A percentile compares a stretch with the other conserved stretches of the same genome.
Evolutionary conservation across 1,140 invertebrate species (phyloP).

Genomic region (Pemphigus obesinymphae): DNA sequence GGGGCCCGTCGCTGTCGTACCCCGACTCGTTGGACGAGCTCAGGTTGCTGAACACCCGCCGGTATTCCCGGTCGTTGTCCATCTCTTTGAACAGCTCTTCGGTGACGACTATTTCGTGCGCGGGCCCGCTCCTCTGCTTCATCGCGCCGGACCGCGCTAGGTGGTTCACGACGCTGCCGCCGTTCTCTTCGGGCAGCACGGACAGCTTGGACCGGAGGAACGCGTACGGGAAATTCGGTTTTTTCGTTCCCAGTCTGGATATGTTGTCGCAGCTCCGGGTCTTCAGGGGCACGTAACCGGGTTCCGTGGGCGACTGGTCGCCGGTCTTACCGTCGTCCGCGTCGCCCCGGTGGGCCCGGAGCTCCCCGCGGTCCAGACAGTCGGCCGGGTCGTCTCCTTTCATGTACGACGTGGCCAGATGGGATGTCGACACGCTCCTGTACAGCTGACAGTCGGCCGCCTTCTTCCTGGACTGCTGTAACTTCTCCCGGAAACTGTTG

Average conservation of each 20-base stretch:
- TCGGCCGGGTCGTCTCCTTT: slow-evolving; percentile 74
- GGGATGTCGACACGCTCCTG: slow-evolving; percentile 70
- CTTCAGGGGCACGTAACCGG: slow-evolving; percentile 55
- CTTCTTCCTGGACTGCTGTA: slow-evolving; percentile 54
- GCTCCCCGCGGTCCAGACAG: slow-evolving; percentile 60
- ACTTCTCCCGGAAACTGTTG: slow-evolving; percentile 48
- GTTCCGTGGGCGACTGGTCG: slow-evolving; percentile 43
- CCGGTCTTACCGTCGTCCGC: slow-evolving; percentile 45
- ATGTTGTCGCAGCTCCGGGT: slow-evolving; percentile 63
- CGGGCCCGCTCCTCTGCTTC: not conserved
- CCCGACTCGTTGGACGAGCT: slow-evolving; percentile 73
- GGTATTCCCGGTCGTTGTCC: slow-evolving; percentile 30
- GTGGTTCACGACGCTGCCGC: slow-evolving; percentile 42
- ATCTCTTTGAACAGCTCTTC: slow-evolving; percentile 27
- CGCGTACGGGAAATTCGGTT: slow-evolving; percentile 69
- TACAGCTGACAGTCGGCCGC: slow-evolving; percentile 55
- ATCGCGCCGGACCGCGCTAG: not conserved
- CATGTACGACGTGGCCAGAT: slow-evolving; percentile 65
- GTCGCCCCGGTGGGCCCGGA: slow-evolving; percentile 50
- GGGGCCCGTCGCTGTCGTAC: slow-evolving; percentile 64
- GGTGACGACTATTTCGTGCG: slow-evolving; percentile 25
- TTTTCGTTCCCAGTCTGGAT: slow-evolving; percentile 53
- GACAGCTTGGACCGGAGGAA: slow-evolving; percentile 70
- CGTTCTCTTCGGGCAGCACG: slow-evolving; percentile 67
- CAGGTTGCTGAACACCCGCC: slow-evolving; percentile 56